phyloP scores from a whole-genome alignment of 1,140 invertebrate species.

The Dufourea novaeangliae region DNA sequence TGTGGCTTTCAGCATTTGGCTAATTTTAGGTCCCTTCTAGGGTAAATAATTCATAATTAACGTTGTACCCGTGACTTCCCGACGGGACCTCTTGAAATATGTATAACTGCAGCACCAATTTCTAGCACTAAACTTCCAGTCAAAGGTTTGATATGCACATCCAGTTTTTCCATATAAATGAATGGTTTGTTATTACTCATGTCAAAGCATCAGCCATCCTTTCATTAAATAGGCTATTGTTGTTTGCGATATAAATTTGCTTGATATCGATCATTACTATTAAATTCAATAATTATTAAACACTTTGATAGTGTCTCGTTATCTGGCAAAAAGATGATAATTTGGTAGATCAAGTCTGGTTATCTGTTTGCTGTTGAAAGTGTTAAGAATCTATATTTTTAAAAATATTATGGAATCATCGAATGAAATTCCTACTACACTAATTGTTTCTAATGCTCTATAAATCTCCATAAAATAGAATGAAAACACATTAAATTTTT shows the following conservation, averaged over 20 bases:
- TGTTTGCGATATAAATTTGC: slow-evolving; percentile 10
- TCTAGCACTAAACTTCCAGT: background rate
- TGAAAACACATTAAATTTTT: no score
- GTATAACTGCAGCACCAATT: background rate
- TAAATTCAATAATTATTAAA: no score
- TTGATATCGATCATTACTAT: no score
- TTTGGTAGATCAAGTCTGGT: no score
- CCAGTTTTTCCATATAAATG: background rate
- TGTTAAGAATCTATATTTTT: no score
- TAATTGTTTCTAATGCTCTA: no score
- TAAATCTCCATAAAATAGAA: no score
- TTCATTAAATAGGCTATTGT: background rate
- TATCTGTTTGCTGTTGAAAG: no score
- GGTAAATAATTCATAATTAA: slow-evolving; percentile 57
- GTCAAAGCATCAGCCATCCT: background rate
- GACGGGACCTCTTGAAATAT: slow-evolving; percentile 26
- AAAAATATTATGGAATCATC: no score
- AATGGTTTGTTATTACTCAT: background rate
- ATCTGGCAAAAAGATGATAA: no score
- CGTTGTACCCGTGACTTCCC: background rate
- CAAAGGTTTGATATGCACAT: background rate
- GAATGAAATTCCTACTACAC: no score
- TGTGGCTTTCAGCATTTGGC: slow-evolving; percentile 38
- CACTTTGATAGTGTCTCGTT: no score
- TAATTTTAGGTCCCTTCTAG: slow-evolving; percentile 46